Evolutionary conservation across 2,888 invertebrate species (phyloP), one percentile per base, ranked within the genome.

Genomic region (Cephonodes hylas): DNA sequence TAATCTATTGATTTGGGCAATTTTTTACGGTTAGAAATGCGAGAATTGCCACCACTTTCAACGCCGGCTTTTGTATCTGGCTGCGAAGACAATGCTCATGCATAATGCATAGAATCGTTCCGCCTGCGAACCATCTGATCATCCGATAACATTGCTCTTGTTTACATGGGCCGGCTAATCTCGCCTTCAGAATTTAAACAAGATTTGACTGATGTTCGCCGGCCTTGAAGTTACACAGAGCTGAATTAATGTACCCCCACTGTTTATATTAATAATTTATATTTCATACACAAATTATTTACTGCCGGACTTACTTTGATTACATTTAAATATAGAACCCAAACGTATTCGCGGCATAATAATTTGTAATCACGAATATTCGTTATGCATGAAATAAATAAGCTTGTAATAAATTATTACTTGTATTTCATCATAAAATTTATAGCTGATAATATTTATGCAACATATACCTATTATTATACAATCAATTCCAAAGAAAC

Each of bases 111-210:
- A 71, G 64, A 74, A 71, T 67, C 75, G 71, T 76, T 67, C 66
- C 71, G 72, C 70, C 70, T 71, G 75, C 69, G 79, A 81, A 81
- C 79, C 84, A 83, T 86, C 83, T 80, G 87, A 88, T 87, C 84
- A 83, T 71, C 80, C 81, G 86, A 88, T 87, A 85, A 81, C 82
- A 75, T 76, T 74, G 81, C 72, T 79, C 81, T 85, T 90, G 88
- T 90, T 89, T 90, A 86, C 86, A 83, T 73, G 80, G 79, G 76
- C 76, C 80, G 75, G 76, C 82, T 90, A 88, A 89, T 88, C 85
- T 80, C 80, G 83, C 84, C 85, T 81, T 72, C 75, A 70, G 81
- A 84, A 86, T 85, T 85, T 87, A 82, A 88, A 88, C 86, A 85
- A 84, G 85, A 85, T 86, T 86, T 85, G 84, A 85, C 79, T 80